Evolutionary conservation across 2,888 invertebrate species (phyloP).

Genomic region (Monopis laevigella): DNA sequence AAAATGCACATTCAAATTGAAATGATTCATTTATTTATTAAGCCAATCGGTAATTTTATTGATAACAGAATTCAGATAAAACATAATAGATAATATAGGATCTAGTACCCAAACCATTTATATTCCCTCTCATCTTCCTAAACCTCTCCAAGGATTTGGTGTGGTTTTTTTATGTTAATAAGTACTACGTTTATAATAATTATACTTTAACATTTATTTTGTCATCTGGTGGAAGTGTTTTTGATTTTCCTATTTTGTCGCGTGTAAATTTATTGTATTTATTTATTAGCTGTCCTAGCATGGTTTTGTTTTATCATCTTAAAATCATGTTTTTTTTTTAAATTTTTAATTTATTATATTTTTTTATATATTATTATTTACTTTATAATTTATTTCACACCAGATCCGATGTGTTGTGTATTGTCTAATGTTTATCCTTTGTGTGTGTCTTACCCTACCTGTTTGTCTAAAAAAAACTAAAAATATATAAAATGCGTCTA

Average conservation of each 20-base stretch:
- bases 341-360: conserved; percentile 24
- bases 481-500: conserved; percentile 50
- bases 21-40: conserved; percentile 50
- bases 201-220: conserved; percentile 38
- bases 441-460: conserved; percentile 84
- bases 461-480: conserved; percentile 44
- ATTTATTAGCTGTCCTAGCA: conserved; percentile 56
- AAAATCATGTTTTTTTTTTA: conserved; percentile 24
- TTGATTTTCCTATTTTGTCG: conserved; percentile 63
- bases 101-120: conserved; percentile 54
- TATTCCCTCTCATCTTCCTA: conserved; percentile 57
- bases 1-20: conserved; percentile 57
- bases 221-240: conserved; percentile 64
- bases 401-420: conserved; percentile 78
- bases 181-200: conserved; percentile 41
- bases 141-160: conserved; percentile 67
- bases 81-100: conserved; percentile 48
- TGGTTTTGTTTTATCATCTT: conserved; percentile 51
- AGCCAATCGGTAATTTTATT: conserved; percentile 38
- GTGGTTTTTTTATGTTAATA: conserved; percentile 60
- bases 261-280: conserved; percentile 49
- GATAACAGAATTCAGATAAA: conserved; percentile 43
- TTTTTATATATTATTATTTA: conserved; percentile 22
- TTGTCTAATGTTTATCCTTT: conserved; percentile 91
- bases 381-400: conserved; percentile 55